Conservation (phyloP, 2,888 invertebrate genomes). For the Girardia tigrina region DNA sequence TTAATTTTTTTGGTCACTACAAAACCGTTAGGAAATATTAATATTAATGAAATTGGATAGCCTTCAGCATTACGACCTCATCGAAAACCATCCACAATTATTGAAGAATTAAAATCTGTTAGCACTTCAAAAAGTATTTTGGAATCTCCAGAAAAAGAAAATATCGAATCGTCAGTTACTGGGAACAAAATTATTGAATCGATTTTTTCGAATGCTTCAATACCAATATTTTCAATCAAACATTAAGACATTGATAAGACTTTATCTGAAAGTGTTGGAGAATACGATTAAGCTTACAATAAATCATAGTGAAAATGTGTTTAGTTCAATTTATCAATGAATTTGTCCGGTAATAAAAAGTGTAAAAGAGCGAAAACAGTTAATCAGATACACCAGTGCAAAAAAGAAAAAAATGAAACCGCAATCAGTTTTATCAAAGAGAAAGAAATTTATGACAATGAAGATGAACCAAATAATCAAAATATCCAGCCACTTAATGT, state of each 20-base stretch:
- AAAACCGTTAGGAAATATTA: background rate
- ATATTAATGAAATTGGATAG: background rate
- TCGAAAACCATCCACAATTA: background rate
- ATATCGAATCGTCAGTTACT: background rate
- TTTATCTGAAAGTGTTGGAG: background rate
- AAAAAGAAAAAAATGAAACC: constrained; percentile 20
- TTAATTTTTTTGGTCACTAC: background rate
- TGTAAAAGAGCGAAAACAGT: background rate
- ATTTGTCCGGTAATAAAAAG: background rate
- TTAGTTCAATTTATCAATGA: constrained; percentile 12
- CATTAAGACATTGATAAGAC: constrained; percentile 1
- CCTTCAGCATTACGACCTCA: background rate
- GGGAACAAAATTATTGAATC: background rate
- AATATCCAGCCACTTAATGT: background rate
- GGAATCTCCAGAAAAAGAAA: constrained; percentile 2
- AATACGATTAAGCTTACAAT: background rate
- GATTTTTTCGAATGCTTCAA: background rate
- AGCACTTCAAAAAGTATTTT: background rate
- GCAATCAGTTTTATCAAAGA: background rate
- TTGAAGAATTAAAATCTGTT: background rate
- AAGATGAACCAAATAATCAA: background rate
- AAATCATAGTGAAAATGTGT: background rate
- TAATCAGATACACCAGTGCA: background rate
- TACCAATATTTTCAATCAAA: constrained; percentile 19
- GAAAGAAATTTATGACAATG: background rate